Evolutionary conservation across 2,888 invertebrate genomes (phyloP).

Genomic region (Rhingia rostrata): DNA sequence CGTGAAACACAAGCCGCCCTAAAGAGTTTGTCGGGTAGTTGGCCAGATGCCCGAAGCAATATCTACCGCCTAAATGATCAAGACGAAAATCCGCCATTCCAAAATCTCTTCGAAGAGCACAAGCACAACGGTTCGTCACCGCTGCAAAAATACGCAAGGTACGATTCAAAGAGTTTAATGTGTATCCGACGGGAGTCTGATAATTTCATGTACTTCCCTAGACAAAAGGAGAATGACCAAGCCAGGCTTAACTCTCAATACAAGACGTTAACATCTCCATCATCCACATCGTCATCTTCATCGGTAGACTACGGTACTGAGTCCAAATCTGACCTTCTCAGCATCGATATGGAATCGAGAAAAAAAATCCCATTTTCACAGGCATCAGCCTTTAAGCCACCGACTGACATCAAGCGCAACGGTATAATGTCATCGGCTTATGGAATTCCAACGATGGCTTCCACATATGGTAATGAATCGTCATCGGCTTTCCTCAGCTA

Average conservation of each 20-base stretch:
- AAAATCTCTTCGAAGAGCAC: constrained; percentile 93
- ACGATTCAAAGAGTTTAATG: constrained; percentile 76
- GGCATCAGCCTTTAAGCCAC: constrained; percentile 92
- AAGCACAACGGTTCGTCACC: constrained; percentile 83
- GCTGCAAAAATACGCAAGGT: constrained; percentile 78
- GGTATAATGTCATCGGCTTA: constrained; percentile 77
- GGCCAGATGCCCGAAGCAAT: constrained; percentile 88
- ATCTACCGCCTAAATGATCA: constrained; percentile 87
- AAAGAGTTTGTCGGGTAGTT: constrained; percentile 93
- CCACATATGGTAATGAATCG: constrained; percentile 69
- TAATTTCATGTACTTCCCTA: constrained; percentile 84
- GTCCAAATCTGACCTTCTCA: constrained; percentile 41
- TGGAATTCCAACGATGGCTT: constrained; percentile 57
- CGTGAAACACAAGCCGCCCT: constrained; percentile 94
- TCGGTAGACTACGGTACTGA: constrained; percentile 72
- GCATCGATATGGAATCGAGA: constrained; percentile 67
- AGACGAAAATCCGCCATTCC: constrained; percentile 91
- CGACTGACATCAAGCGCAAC: constrained; percentile 86
- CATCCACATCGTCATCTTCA: constrained; percentile 48
- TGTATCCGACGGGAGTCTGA: constrained; percentile 84
- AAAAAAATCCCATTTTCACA: constrained; percentile 87
- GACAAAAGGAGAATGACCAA: constrained; percentile 83
- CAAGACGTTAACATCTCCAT: constrained; percentile 70
- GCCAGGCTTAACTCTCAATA: constrained; percentile 80
- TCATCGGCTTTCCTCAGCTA: constrained; percentile 78